A percentile compares a stretch with the other conserved stretches of the same genome.
Conservation (phyloP, 2,797 vertebrate genomes). For the Enteromius treurensis region DNA sequence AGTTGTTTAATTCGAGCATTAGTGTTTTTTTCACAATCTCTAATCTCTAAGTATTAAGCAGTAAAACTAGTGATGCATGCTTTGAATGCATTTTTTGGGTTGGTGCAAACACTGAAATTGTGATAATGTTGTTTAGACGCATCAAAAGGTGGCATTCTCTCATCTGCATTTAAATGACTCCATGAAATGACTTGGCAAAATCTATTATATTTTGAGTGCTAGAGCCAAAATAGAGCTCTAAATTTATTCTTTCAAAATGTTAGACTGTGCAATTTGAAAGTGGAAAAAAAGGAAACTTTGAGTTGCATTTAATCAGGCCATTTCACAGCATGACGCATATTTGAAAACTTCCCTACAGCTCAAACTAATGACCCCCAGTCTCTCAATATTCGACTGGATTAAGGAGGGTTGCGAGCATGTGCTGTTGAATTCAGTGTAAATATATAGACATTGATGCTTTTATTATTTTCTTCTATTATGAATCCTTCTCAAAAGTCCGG, state of each 20-base stretch:
- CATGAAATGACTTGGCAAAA: constrained; percentile 2
- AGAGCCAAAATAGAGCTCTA: neutral
- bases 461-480: neutral
- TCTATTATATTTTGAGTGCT: neutral
- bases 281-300: constrained; percentile 19
- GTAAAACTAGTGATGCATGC: neutral
- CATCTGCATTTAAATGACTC: constrained; percentile 28
- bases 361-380: constrained; percentile 36
- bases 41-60: neutral
- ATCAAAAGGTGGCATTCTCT: constrained; percentile 28
- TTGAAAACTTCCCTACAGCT: constrained; percentile 44
- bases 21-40: neutral
- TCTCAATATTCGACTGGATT: constrained; percentile 46
- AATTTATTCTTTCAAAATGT: constrained; percentile 13
- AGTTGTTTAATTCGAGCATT: neutral
- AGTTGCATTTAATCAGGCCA: constrained; percentile 53
- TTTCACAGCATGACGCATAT: constrained; percentile 50
- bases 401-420: constrained; percentile 15
- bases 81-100: neutral
- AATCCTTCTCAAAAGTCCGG: neutral
- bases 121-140: constrained; percentile 1
- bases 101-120: neutral
- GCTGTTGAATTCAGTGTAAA: constrained; percentile 22
- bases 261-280: constrained; percentile 4
- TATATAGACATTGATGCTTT: constrained; percentile 18